These are phyloP conservation scores for Drosophila novamexicana DNA, from an alignment of 1,140 invertebrate genomes.

Conservation along the genomic window DNA sequence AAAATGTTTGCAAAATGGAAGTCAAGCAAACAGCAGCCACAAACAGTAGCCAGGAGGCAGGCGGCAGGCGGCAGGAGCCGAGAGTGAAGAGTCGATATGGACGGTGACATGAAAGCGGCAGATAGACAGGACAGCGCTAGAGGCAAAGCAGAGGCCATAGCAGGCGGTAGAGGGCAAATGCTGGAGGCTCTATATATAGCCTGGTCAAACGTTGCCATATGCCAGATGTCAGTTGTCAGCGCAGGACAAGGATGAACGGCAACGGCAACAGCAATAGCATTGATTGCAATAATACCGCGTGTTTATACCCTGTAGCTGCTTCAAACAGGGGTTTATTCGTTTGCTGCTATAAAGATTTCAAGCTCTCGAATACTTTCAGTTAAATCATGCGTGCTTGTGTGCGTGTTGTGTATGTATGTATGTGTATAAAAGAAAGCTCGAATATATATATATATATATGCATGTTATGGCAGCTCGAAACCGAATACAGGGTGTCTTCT, in stretches of 20 bases:
- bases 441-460: not conserved
- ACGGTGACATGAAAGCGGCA: constrained; percentile 14
- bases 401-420: no score
- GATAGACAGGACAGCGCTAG: constrained; percentile 22
- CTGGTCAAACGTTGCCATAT: constrained; percentile 28
- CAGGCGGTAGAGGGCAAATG: not conserved
- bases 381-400: no score
- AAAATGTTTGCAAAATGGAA: constrained; percentile 71
- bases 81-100: constrained; percentile 16
- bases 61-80: not conserved
- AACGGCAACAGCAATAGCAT: constrained; percentile 7
- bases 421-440: no score
- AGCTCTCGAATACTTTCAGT: no score
- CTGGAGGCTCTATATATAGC: constrained; percentile 8
- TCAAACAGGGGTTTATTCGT: not conserved
- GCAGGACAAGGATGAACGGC: constrained; percentile 36
- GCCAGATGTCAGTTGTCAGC: constrained; percentile 60
- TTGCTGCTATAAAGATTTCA: no score
- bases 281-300: constrained; percentile 30
- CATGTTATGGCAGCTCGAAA: not conserved
- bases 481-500: not conserved
- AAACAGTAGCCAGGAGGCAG: constrained; percentile 22
- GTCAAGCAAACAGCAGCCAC: constrained; percentile 57
- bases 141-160: constrained; percentile 5
- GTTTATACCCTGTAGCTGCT: not conserved